A percentile compares a stretch with the other conserved stretches of the same genome.
phyloP scores from a whole-genome alignment of 2,797 vertebrate species.

The Pitangus sulphuratus region DNA sequence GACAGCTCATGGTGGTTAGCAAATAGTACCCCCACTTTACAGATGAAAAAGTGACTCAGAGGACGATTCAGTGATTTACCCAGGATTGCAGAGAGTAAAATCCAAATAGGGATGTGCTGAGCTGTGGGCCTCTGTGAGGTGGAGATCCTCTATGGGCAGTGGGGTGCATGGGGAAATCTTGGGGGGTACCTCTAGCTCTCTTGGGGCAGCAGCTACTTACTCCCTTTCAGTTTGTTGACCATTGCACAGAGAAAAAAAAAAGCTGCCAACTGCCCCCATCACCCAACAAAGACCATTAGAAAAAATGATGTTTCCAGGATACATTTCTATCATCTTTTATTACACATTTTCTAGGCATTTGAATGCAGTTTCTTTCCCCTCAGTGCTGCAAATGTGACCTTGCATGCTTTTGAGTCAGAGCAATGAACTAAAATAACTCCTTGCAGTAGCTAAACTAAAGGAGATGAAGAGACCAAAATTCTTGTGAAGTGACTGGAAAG shows the following conservation, averaged over 20 bases:
- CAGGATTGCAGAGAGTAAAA: not conserved
- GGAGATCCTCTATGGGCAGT: not conserved
- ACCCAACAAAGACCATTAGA: not conserved
- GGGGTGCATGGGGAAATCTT: not conserved
- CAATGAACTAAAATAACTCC: not conserved
- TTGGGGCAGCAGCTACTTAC: not conserved
- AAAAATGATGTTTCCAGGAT: not conserved
- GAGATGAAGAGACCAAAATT: not conserved
- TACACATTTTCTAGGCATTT: not conserved
- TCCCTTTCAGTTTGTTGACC: not conserved
- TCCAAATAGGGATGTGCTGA: not conserved
- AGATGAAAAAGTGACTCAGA: not conserved
- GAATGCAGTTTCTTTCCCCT: not conserved
- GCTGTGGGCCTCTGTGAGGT: fast-evolving
- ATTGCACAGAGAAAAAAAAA: not conserved
- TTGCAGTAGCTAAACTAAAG: not conserved
- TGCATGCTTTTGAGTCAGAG: not conserved
- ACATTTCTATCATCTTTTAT: not conserved
- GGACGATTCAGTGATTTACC: not conserved
- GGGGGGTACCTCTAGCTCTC: not conserved
- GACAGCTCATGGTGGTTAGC: not conserved
- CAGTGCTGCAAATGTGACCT: not conserved
- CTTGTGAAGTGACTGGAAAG: not conserved
- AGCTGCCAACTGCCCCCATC: not conserved
- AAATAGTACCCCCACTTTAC: not conserved